Evolutionary conservation across 2,113 vertebrate species (phyloP), one percentile per base, ranked within the genome.

Genomic region (Protomyctophum bolini): DNA sequence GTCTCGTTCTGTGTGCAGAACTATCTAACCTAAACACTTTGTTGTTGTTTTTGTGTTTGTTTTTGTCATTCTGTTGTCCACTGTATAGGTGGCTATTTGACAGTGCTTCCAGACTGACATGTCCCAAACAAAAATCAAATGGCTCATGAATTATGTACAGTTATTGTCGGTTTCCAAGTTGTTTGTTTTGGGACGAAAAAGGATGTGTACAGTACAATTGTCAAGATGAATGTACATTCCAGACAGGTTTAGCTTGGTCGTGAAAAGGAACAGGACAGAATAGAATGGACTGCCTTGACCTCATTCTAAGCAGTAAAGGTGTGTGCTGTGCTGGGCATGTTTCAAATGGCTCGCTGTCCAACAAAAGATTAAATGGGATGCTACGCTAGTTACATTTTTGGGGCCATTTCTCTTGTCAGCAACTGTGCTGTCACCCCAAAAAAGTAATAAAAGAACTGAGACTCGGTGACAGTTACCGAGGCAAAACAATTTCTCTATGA

Each of bases 401-500:
- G 83, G 66, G 73, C 63, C 33, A 15, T 76, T 75, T 65, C 29
- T 70, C 70, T 73, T 73, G 66, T 67, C 73, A 74, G 72, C 57
- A 21, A 59, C 67, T 68, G 8, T 52, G 28, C 64, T 63, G 73
- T 84, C 71, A 66, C 58, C 9, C 3, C 3, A 11, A 50, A 64
- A 70, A 75, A 61, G 73, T 63, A 79, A 85, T 82, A 78, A 79
- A 84, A 70, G 56, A 67, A 69, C 58, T 41, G 58, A 71, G 67
- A 79, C 78, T 78, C 0, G 14, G 66, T 77, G 79, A 83, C 72
- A 81, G 71, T 66, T 74, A 79, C 82, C 75, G 54, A 88, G 79
- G 63, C 67, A 86, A 84, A 87, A 86, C 73, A 52, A 83, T 82
- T 85, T 84, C 68, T 83, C 61, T 72, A 64, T 45, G 68, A 28